Conservation (phyloP, 2,113 vertebrate species). For the Melanostigma gelatinosum region DNA sequence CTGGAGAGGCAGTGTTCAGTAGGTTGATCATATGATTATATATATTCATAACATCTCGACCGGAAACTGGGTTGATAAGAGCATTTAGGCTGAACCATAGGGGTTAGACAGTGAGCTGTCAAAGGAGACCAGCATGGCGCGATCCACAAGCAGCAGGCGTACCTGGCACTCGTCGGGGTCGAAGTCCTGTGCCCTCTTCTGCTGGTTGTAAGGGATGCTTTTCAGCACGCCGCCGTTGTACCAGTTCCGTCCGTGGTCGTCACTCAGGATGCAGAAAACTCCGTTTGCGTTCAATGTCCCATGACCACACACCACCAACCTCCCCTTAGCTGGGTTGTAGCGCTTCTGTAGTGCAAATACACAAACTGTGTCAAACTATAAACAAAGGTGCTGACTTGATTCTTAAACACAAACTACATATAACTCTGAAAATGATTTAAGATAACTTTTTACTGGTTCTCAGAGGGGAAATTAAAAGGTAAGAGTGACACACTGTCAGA, state of each 20-base stretch:
- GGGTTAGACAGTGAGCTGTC: background rate
- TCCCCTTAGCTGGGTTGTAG: slow-evolving; percentile 80
- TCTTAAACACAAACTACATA: background rate
- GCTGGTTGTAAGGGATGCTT: slow-evolving; percentile 88
- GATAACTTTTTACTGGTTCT: background rate
- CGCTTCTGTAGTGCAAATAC: slow-evolving; percentile 81
- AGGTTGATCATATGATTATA: background rate
- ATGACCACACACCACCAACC: slow-evolving; percentile 91
- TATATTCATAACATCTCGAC: background rate
- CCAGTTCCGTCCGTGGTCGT: slow-evolving; percentile 88
- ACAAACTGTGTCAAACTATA: background rate
- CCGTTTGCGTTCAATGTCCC: slow-evolving; percentile 88
- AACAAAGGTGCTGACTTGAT: background rate
- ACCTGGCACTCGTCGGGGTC: slow-evolving; percentile 94
- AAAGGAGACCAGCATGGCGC: background rate
- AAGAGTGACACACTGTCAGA: background rate
- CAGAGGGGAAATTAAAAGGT: background rate
- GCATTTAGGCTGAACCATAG: no score
- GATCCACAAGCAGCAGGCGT: background rate
- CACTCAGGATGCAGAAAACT: slow-evolving; percentile 91
- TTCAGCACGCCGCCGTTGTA: slow-evolving; percentile 81
- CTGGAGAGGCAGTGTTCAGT: background rate
- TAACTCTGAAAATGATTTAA: background rate
- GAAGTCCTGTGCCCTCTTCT: slow-evolving; percentile 85
- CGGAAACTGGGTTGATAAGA: background rate